Percentiles rank a stretch among this genome's conserved stretches.
Evolutionary conservation across 1,140 invertebrate genomes (phyloP).

Genomic region (roundworm (Caenorhabditis elegans)): WBcel235 BX284604.4:1015501-1016000

Average conservation of each 20-base stretch:
- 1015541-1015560: constrained; percentile 97
- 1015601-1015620: constrained; percentile 99
- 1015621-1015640: constrained; percentile 93
- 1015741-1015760: constrained; percentile 89
- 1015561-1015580: constrained; percentile 87
- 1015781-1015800: constrained; percentile 90
- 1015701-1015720: constrained; percentile 94
- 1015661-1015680: constrained; percentile 97
- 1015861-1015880: constrained; percentile 89
- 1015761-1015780: constrained; percentile 96
- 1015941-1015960: constrained; percentile 90
- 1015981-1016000: neutral
- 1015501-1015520: constrained; percentile 56
- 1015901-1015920: constrained; percentile 96
- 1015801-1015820: constrained; percentile 54
- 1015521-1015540: constrained; percentile 92
- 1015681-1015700: constrained; percentile 98
- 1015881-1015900: constrained; percentile 99
- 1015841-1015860: neutral
- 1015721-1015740: constrained; percentile 92
- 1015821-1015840: constrained; percentile 38
- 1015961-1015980: constrained; percentile 72
- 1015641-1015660: constrained; percentile 99
- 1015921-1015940: constrained; percentile 82
- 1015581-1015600: constrained; percentile 91